These are phyloP conservation scores for Eretmocerus hayati DNA, from an alignment of 2,888 invertebrate species.

Conservation along the genomic window DNA sequence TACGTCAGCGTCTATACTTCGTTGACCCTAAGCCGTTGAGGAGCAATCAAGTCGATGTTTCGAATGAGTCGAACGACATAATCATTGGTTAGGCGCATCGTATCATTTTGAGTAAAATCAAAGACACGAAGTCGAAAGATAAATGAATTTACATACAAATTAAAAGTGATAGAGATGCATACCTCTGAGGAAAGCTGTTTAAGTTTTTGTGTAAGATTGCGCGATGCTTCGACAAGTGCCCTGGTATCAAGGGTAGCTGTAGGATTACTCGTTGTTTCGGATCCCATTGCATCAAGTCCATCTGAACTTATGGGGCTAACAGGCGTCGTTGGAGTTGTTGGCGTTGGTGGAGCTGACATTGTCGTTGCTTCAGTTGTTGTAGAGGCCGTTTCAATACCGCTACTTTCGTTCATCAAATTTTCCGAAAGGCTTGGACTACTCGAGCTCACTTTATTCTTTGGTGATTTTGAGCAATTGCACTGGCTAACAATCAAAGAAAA, in stretches of 20 bases:
- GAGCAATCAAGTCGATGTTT: no score
- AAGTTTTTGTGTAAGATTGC: slow-evolving; percentile 85
- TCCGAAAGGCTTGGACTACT: no score
- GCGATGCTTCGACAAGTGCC: slow-evolving; percentile 80
- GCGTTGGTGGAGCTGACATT: slow-evolving; percentile 16
- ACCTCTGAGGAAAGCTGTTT: slow-evolving; percentile 86
- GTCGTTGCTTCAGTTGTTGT: slow-evolving; percentile 34
- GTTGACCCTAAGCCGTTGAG: no score
- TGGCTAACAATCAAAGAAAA: slow-evolving; percentile 8
- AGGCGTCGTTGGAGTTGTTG: slow-evolving; percentile 40
- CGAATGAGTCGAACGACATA: no score
- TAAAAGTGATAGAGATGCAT: no score
- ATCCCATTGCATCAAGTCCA: slow-evolving; percentile 28
- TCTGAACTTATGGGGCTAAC: slow-evolving; percentile 23
- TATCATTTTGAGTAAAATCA: no score
- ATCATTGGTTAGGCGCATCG: no score
- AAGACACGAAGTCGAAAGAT: no score
- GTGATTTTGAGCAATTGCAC: slow-evolving; percentile 28
- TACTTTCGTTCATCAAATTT: slow-evolving; percentile 14
- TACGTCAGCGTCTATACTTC: no score
- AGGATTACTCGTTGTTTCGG: slow-evolving; percentile 23
- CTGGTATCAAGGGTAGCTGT: slow-evolving; percentile 58
- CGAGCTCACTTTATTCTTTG: slow-evolving; percentile 23
- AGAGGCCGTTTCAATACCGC: slow-evolving; percentile 31
- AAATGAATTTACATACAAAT: no score